These are phyloP conservation scores for Gallinago jamesoni DNA, from an alignment of 2,113 vertebrate species.

Conservation along the genomic window DNA sequence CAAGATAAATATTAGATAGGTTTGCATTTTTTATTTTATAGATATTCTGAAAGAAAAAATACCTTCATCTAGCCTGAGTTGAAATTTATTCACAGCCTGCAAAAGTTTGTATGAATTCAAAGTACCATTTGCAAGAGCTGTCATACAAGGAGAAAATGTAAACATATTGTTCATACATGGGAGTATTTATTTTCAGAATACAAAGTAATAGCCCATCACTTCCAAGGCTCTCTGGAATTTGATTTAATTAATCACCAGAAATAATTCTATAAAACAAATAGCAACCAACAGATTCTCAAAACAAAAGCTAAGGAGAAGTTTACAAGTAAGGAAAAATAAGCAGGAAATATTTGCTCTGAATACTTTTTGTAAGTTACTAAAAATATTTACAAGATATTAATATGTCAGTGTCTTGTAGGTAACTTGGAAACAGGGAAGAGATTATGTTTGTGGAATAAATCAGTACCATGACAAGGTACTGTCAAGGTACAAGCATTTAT, in stretches of 20 bases:
- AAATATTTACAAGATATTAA: background rate
- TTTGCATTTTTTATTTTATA: background rate
- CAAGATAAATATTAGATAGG: background rate
- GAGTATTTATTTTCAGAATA: background rate
- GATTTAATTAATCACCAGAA: background rate
- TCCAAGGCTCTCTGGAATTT: background rate
- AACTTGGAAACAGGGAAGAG: background rate
- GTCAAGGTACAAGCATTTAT: background rate
- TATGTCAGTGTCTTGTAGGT: background rate
- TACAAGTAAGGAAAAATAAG: background rate
- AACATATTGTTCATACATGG: background rate
- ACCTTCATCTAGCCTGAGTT: background rate
- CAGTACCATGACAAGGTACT: background rate
- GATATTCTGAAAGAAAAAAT: background rate
- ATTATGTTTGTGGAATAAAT: background rate
- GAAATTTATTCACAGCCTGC: background rate
- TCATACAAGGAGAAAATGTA: background rate
- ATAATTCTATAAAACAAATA: background rate
- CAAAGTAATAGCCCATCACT: background rate
- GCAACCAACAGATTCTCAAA: background rate
- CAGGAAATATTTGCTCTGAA: background rate
- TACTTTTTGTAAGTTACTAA: background rate
- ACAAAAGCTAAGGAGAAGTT: background rate
- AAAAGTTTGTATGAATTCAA: slow-evolving; percentile 4
- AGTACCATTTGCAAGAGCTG: background rate